Conservation (phyloP, 2,888 invertebrate species). For the Phengaris alcon region DNA sequence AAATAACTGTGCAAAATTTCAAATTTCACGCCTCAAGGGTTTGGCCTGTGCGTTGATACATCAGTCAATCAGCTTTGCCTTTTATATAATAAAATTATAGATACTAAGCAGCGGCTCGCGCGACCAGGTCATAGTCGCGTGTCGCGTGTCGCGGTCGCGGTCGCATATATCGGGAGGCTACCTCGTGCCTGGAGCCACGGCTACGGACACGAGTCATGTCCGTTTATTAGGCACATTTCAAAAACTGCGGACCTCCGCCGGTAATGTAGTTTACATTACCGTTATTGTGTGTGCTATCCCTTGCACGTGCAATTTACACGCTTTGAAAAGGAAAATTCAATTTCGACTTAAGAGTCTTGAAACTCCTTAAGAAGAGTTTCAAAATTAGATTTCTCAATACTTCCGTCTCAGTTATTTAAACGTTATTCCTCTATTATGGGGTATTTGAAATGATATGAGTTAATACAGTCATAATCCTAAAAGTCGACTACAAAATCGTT, state of each 20-base stretch:
- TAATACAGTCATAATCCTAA: too few relatives aligned
- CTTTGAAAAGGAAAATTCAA: conserved; percentile 13
- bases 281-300: background rate
- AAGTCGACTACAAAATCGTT: too few relatives aligned
- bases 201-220: conserved; percentile 43
- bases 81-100: too few relatives aligned
- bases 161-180: too few relatives aligned
- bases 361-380: background rate
- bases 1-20: too few relatives aligned
- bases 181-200: background rate
- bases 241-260: conserved; percentile 41
- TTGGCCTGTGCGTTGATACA: too few relatives aligned
- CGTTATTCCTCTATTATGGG: background rate
- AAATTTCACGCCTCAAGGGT: too few relatives aligned
- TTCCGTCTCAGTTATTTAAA: background rate
- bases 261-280: background rate
- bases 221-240: conserved; percentile 41
- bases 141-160: too few relatives aligned
- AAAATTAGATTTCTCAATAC: background rate
- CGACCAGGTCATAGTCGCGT: too few relatives aligned
- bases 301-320: background rate
- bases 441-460: too few relatives aligned
- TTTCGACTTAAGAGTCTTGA: background rate
- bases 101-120: too few relatives aligned
- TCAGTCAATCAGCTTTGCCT: too few relatives aligned